These are phyloP conservation scores for Philopedon plagiatum DNA, from an alignment of 2,888 invertebrate genomes.

Conservation along the genomic window DNA sequence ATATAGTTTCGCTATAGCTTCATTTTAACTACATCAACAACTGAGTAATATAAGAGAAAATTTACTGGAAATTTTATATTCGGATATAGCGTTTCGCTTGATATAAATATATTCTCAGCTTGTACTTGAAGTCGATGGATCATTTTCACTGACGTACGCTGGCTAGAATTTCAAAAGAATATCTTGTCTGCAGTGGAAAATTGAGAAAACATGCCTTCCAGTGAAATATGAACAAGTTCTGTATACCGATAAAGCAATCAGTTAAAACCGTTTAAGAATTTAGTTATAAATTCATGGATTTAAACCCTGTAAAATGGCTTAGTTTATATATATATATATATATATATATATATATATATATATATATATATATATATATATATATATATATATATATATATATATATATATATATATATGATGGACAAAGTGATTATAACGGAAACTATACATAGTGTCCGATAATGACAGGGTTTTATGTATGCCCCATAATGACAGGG, in stretches of 20 bases:
- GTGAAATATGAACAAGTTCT: constrained; percentile 6
- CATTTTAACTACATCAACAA: not conserved
- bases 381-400: too few relatives aligned
- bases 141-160: constrained; percentile 45
- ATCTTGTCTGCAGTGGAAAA: constrained; percentile 23
- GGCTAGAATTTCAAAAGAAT: constrained; percentile 33
- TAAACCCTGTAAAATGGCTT: too few relatives aligned
- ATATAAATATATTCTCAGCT: constrained; percentile 32
- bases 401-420: too few relatives aligned
- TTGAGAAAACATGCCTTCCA: constrained; percentile 6
- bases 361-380: too few relatives aligned
- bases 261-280: not conserved
- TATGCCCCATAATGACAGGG: too few relatives aligned
- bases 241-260: not conserved
- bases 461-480: too few relatives aligned
- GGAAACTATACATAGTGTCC: too few relatives aligned
- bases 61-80: constrained; percentile 10
- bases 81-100: constrained; percentile 10
- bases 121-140: constrained; percentile 45
- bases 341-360: too few relatives aligned
- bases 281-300: too few relatives aligned
- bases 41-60: not conserved
- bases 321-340: too few relatives aligned
- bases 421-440: too few relatives aligned
- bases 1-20: not conserved